Conservation (phyloP, 2,113 vertebrate genomes). For the Rhinolophus ferrumequinum region DNA sequence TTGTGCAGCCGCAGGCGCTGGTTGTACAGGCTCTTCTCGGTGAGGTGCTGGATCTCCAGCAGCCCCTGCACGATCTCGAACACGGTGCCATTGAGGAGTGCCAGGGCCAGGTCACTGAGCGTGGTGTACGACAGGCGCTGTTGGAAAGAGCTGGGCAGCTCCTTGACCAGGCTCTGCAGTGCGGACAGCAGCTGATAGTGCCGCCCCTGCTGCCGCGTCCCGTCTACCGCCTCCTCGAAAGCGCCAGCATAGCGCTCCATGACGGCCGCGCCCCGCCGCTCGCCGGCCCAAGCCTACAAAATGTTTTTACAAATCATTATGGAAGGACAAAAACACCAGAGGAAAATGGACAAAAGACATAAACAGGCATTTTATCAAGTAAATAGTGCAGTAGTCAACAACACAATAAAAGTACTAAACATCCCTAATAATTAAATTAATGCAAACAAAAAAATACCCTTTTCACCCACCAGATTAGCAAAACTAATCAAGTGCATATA, state of each 20-base stretch:
- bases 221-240: conserved; percentile 76
- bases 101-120: conserved; percentile 93
- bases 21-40: conserved; percentile 96
- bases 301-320: neutral
- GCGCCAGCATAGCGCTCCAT: conserved; percentile 66
- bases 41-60: conserved; percentile 96
- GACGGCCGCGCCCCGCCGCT: accelerated
- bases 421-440: neutral
- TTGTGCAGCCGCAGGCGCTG: conserved; percentile 95
- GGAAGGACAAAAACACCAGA: neutral
- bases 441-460: neutral
- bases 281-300: no score
- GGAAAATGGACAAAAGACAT: neutral
- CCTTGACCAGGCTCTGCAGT: conserved; percentile 93
- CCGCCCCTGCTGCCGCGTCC: conserved; percentile 91
- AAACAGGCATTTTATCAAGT: neutral
- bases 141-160: conserved; percentile 93
- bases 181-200: conserved; percentile 94
- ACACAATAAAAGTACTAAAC: neutral
- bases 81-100: conserved; percentile 94
- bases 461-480: neutral
- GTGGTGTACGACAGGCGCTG: conserved; percentile 94
- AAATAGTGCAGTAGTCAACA: neutral
- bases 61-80: conserved; percentile 97
- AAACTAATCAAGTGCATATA: neutral